Evolutionary conservation across 2,888 invertebrate species (phyloP), one percentile per base, ranked within the genome.

Genomic region (Copidosoma aretas): DNA sequence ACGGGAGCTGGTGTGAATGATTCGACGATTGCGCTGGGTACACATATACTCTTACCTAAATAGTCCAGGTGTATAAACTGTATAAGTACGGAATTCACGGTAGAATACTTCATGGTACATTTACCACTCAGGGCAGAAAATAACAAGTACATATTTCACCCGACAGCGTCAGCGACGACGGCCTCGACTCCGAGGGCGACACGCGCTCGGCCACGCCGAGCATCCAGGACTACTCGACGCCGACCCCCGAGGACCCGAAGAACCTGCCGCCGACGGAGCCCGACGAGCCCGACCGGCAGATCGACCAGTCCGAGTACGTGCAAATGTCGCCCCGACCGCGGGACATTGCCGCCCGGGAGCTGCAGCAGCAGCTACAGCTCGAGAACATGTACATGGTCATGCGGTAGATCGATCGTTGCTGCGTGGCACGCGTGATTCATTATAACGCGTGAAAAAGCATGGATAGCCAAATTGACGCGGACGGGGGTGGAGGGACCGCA

Each of bases 251-350:
- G 22, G 78, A 79, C 17, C 8, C 8, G 32, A 32, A 32, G 32
- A 32, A 32, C 32, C 32, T 8, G 32, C 32, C 32, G 32, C 32
- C 32, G 0, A 10, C 52, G 10, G 53, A 53, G 22, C 14, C 68
- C 1, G 43, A 65, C 22, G n/a, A 71, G 67, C 15, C 67, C 69
- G 8, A 52, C 63, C 4, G 43, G 43, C 43, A 46, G 12, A 64
- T 77, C 12, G 81, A 81, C 19, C 76, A 76, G 56, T 81, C 79
- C 14, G 81, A 81, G 61, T 83, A 82, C 56, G 82, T 83, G 60
- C 79, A 80, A 3, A 83, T 83, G 83, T 81, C 81, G n/a, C 81
- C 83, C 10, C 77, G 81, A 60, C 71, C 79, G n/a, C 78, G 78
- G 64, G 79, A 80, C 46, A 73, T 78, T 5, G 75, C 75, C 12